phyloP scores from a whole-genome alignment of 2,888 invertebrate genomes.

The Nineta flava region DNA sequence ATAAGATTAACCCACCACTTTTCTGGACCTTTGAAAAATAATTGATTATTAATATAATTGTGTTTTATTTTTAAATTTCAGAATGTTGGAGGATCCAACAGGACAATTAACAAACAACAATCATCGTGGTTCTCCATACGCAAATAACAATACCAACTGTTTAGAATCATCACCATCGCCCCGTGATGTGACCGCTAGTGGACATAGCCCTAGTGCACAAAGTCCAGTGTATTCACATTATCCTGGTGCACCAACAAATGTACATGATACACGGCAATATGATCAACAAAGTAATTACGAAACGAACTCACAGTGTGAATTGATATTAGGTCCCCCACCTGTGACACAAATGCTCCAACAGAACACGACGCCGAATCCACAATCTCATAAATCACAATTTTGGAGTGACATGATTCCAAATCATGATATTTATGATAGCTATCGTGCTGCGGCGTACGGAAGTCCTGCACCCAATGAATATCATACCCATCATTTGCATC shows the following conservation, averaged over 20 bases:
- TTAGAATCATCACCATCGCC: not conserved
- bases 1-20: too few species aligned
- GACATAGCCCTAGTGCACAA: not conserved
- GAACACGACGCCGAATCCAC: not conserved
- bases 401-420: conserved; percentile 1
- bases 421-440: not conserved
- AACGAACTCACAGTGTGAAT: not conserved
- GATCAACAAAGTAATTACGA: not conserved
- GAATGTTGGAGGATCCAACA: not conserved
- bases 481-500: not conserved
- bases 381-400: not conserved
- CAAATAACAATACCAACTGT: not conserved
- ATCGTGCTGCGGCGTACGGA: not conserved
- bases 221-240: not conserved
- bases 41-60: too few species aligned
- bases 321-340: not conserved
- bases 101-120: not conserved
- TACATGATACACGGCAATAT: not conserved
- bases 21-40: too few species aligned
- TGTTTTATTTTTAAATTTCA: not conserved
- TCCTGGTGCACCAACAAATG: not conserved
- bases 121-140: not conserved
- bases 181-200: not conserved
- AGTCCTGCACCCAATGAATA: not conserved
- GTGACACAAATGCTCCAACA: not conserved